Base-by-base conservation (phyloP, 2,888 invertebrate genomes). In the Schizotus pectinicornis region DNA sequence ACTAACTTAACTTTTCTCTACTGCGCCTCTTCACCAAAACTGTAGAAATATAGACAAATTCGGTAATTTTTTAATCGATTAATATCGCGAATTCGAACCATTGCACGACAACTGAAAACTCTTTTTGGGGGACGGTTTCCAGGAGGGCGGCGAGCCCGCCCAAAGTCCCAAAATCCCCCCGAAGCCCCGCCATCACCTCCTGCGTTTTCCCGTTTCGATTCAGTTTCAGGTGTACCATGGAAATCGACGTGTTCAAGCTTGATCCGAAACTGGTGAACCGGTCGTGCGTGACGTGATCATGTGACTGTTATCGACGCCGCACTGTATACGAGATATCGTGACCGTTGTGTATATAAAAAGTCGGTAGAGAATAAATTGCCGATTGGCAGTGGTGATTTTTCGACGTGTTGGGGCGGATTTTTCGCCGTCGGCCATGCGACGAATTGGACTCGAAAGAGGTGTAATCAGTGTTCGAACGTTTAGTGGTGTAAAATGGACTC, bases 401-500 rank as follows among this genome's bases (percentile, higher is more conserved):
- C 36, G 35, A 12, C 12, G 33, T 49, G 14, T 45, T 35, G 6
- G 33, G 35, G 36, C 38, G 51, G 51, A 39, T 38, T 36, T 32
- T 53, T 43, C 42, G 55, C 46, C 52, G 39, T 61, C 70, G 66
- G 72, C 71, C 73, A 73, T 73, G 73, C 67, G 67, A 69, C 69
- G 60, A 46, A 52, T 42, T 54, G 36, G 48, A 56, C 36, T 31
- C 7, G 7, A 22, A 49, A 49, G 51, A 50, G 59, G 61, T 62
- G 62, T 59, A 30, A n/a, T 31, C 46, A 62, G 67, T 61, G 65
- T 62, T 59, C 64, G 67, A 65, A 67, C 67, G 58, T 61, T 65
- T 62, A 54, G 51, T 51, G 55, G 62, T 63, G 56, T 67, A 78
- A 72, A 70, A 82, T 82, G 82, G 81, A 82, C 79, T 76, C 79